Conservation (phyloP, 2,113 vertebrate species). For the Ptilorrhoa leucosticta region DNA sequence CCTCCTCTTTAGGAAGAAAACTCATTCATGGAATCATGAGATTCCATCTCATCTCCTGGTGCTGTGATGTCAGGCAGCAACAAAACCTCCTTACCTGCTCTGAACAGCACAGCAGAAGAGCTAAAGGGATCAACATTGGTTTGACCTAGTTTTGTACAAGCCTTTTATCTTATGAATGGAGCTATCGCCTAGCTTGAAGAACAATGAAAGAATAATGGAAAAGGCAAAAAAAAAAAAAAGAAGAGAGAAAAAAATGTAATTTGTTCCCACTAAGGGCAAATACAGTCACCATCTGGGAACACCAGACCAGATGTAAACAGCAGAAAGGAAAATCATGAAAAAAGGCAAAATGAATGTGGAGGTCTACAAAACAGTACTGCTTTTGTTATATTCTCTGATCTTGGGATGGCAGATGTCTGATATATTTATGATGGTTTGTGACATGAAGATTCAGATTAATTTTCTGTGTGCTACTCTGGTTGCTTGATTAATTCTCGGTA, state of each 20-base stretch:
- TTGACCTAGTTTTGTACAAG: not conserved
- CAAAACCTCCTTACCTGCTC: not conserved
- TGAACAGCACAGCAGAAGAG: not conserved
- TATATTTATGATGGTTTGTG: not conserved
- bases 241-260: not conserved
- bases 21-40: not conserved
- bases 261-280: not conserved
- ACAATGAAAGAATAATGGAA: not conserved
- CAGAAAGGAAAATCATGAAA: not conserved
- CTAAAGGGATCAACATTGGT: not conserved
- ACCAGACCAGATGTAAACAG: not conserved
- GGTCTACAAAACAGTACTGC: not conserved
- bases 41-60: not conserved
- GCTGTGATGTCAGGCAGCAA: not conserved
- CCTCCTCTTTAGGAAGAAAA: not conserved
- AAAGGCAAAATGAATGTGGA: not conserved
- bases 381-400: not conserved
- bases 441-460: not conserved
- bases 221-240: not conserved
- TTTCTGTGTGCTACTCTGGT: not conserved
- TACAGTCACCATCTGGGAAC: not conserved
- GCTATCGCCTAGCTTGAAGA: not conserved
- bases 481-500: not conserved
- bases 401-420: not conserved
- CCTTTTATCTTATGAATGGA: not conserved